Evolutionary conservation across 2,797 vertebrate species (phyloP).

Genomic region (Anguilla megastoma): DNA sequence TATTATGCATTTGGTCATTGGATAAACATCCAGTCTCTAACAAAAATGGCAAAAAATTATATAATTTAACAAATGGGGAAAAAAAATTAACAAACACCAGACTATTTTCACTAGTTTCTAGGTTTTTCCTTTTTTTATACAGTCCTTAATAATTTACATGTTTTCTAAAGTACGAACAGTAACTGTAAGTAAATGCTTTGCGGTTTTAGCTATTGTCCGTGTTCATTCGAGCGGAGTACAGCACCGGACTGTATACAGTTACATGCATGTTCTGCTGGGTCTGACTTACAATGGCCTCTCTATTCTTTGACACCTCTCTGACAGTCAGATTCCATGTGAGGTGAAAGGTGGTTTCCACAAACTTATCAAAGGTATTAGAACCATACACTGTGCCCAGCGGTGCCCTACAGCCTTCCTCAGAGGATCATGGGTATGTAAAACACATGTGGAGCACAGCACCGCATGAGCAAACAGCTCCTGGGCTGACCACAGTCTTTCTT

Average conservation of each 20-base stretch:
- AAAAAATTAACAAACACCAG: constrained; percentile 53
- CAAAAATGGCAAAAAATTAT: constrained; percentile 64
- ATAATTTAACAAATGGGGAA: constrained; percentile 77
- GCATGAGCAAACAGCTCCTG: constrained; percentile 56
- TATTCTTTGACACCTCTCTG: constrained; percentile 51
- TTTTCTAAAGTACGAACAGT: constrained; percentile 57
- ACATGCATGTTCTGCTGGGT: neutral
- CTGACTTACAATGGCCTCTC: constrained; percentile 54
- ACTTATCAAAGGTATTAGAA: constrained; percentile 61
- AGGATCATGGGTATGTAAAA: constrained; percentile 67
- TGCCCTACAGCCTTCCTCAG: constrained; percentile 59
- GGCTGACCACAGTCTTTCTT: constrained; percentile 58
- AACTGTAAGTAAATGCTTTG: constrained; percentile 51
- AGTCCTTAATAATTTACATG: constrained; percentile 78
- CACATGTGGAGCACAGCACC: constrained; percentile 56
- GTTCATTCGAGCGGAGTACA: constrained; percentile 61
- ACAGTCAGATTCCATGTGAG: constrained; percentile 54
- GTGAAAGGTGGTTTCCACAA: constrained; percentile 53
- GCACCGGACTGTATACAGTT: constrained; percentile 34
- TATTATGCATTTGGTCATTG: constrained; percentile 80
- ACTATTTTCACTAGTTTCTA: constrained; percentile 66
- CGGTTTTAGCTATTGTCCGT: constrained; percentile 55
- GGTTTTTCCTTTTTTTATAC: constrained; percentile 57
- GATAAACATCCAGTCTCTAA: constrained; percentile 82
- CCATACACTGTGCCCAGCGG: constrained; percentile 50